Base-by-base conservation (phyloP, 2,113 vertebrate species). In the Epinephelus fuscoguttatus region DNA sequence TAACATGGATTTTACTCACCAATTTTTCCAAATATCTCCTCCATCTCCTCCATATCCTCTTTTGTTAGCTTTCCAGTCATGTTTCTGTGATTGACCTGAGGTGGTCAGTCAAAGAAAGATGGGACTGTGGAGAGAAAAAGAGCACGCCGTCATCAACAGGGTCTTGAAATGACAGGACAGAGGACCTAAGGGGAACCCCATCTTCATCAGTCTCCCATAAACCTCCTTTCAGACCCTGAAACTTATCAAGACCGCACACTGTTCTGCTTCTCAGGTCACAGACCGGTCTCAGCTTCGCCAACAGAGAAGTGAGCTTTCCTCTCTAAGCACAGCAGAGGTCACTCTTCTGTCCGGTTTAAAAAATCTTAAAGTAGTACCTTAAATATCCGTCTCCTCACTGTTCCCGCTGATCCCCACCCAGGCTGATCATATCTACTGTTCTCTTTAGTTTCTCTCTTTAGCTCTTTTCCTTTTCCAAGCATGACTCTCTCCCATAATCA, bases 11-110 rank as follows among this genome's bases (percentile, higher is more conserved):
- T 75, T 74, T 45, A 96, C 98, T 96, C 89, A 99, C 98, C 98
- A 62, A 98, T 95, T 97, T 96, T 98, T 45, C 81, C 92, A 91
- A 99, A 99, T 63, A 96, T 96, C 83, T 97, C 97, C 60, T 94
- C 96, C 88, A 99, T 96, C 87, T 99, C 98, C 84, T 98, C 97
- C 89, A 97, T 90, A 70, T 99, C 98, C 40, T 99, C 98, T 94
- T 97, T 98, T 88, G 97, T 96, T 90, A 99, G 98, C 42, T 98
- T 98, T 91, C 83, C 94, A 69, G 97, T 95, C 98, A 99, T 99
- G 87, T 97, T 93, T 90, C 86, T 84, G 90, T 78, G 92, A 92
- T 91, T 93, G 93, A 93, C 90, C 92, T 75, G 83, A 88, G 57
- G 55, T 89, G 91, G 91, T 90, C 86, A 89, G 90, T 85, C 91